These are phyloP conservation scores for Platanista minor DNA, from an alignment of 2,113 vertebrate species.

Conservation along the genomic window DNA sequence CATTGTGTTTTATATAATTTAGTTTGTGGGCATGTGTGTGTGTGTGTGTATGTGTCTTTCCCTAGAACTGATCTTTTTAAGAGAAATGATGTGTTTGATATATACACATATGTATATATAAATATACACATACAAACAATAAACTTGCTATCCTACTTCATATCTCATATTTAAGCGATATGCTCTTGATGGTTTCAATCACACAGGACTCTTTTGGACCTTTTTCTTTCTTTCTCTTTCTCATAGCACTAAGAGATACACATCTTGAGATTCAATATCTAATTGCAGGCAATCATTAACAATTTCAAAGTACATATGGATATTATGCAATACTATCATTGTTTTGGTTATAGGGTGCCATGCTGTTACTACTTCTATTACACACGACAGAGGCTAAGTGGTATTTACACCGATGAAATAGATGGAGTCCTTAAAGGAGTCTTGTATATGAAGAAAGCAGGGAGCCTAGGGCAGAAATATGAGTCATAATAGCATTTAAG, in stretches of 20 bases:
- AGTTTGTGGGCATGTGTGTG: not conserved
- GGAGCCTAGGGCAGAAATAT: not conserved
- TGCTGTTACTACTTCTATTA: not conserved
- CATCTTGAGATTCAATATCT: not conserved
- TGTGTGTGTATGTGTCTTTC: not conserved
- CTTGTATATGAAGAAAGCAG: not conserved
- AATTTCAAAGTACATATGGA: not conserved
- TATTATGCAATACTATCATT: not conserved
- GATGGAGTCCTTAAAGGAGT: not conserved
- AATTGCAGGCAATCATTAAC: not conserved
- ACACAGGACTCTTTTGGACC: not conserved
- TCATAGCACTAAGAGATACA: not conserved
- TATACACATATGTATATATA: not conserved
- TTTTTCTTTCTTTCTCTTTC: not conserved
- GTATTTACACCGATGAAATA: not conserved
- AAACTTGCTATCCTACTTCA: not conserved
- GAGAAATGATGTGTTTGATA: not conserved
- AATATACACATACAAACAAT: too few species aligned
- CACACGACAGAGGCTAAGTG: not conserved
- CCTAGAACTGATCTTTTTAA: not conserved
- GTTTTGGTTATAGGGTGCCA: not conserved
- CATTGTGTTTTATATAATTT: not conserved
- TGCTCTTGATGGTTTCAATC: not conserved
- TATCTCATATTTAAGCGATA: not conserved
- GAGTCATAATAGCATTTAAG: not conserved